A percentile compares a stretch with the other conserved stretches of the same genome.
Conservation (phyloP, 2,113 vertebrate species). For the Trichomycterus rosablanca region DNA sequence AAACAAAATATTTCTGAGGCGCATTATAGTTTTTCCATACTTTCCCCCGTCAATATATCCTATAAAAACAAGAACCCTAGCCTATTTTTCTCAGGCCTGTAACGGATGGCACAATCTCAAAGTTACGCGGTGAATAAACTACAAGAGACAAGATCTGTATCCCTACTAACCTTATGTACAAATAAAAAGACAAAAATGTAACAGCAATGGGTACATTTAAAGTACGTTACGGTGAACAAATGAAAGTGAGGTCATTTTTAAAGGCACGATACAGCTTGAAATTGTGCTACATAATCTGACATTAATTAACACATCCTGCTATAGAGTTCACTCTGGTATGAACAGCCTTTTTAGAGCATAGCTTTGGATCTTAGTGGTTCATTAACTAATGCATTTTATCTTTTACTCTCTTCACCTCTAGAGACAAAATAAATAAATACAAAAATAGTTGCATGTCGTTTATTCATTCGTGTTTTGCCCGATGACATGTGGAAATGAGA, state of each 20-base stretch:
- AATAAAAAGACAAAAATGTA: slow-evolving; percentile 52
- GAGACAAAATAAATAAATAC: slow-evolving; percentile 75
- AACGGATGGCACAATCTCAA: slow-evolving; percentile 41
- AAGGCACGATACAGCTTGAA: slow-evolving; percentile 88
- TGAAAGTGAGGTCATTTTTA: slow-evolving; percentile 88
- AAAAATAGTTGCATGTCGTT: slow-evolving; percentile 70
- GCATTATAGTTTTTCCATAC: slow-evolving; percentile 59
- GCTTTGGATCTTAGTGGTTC: slow-evolving; percentile 73
- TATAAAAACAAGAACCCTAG: slow-evolving; percentile 30
- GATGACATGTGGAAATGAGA: too few relatives aligned
- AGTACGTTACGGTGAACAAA: slow-evolving; percentile 67
- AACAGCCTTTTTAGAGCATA: slow-evolving; percentile 54
- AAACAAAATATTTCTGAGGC: slow-evolving; percentile 64
- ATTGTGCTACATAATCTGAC: slow-evolving; percentile 78
- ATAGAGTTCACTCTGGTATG: slow-evolving; percentile 48
- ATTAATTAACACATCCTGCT: slow-evolving; percentile 58
- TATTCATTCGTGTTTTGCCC: slow-evolving; percentile 50
- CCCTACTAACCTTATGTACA: slow-evolving; percentile 66
- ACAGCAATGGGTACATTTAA: slow-evolving; percentile 74
- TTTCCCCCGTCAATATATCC: slow-evolving; percentile 52
- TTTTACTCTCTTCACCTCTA: slow-evolving; percentile 36
- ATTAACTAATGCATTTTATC: slow-evolving; percentile 49
- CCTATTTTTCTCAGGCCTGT: slow-evolving; percentile 18
- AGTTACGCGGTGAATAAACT: slow-evolving; percentile 51
- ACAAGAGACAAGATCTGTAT: slow-evolving; percentile 57